Evolutionary conservation across 2,888 invertebrate species (phyloP).

Genomic region (Boloria euphrosyne): DNA sequence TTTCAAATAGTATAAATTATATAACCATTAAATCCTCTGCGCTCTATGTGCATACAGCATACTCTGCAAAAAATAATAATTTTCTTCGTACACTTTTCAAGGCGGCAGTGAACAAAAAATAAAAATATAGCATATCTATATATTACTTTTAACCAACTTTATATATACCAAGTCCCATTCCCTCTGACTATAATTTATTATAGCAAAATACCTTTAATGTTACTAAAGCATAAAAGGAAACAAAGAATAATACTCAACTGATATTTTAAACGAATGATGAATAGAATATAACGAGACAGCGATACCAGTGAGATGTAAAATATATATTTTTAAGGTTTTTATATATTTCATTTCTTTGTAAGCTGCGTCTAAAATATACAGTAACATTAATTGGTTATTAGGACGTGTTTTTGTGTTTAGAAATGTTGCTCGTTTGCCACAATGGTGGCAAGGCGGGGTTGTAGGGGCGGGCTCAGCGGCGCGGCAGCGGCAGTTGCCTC

Average conservation of each 20-base stretch:
- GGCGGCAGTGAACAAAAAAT: too few species aligned
- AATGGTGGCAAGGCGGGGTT: constrained; percentile 70
- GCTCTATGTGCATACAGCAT: too few species aligned
- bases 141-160: too few species aligned
- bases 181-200: not conserved
- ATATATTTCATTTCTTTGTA: constrained; percentile 25
- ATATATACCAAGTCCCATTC: too few species aligned
- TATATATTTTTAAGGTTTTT: constrained; percentile 16
- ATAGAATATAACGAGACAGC: constrained; percentile 12
- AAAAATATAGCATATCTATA: too few species aligned
- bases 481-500: constrained; percentile 72
- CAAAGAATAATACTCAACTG: constrained; percentile 12
- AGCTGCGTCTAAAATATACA: constrained; percentile 43
- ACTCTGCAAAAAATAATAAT: too few species aligned
- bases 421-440: constrained; percentile 62
- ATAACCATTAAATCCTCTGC: too few species aligned
- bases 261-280: constrained; percentile 17
- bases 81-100: too few species aligned
- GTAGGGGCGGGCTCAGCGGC: constrained; percentile 61
- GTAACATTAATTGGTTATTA: constrained; percentile 58
- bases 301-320: constrained; percentile 13
- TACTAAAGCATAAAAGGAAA: constrained; percentile 10
- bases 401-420: constrained; percentile 54
- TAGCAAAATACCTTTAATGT: not conserved
- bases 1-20: not conserved